These are phyloP conservation scores for Acleris literana DNA, from an alignment of 2,888 invertebrate species.

Conservation along the genomic window DNA sequence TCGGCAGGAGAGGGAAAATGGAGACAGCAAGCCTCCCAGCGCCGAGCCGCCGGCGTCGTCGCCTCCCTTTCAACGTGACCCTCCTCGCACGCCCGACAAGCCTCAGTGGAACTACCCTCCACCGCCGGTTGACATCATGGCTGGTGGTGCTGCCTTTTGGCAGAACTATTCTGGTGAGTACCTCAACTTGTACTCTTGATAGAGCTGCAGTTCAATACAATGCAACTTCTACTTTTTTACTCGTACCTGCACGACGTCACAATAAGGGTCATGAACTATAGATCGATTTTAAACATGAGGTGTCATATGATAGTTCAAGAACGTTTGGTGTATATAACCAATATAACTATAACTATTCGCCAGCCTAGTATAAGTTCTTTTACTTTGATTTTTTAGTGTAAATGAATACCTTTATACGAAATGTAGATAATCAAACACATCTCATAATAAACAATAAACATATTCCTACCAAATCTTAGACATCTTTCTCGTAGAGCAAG, in stretches of 20 bases:
- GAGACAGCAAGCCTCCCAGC: constrained; percentile 77
- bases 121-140: constrained; percentile 89
- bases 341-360: too few species aligned
- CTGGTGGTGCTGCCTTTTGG: constrained; percentile 94
- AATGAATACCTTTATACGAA: too few species aligned
- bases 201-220: not conserved
- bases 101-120: constrained; percentile 83
- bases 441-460: too few species aligned
- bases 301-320: too few species aligned
- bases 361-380: too few species aligned
- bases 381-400: too few species aligned
- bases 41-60: constrained; percentile 73
- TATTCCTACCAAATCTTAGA: too few species aligned
- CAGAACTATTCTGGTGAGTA: constrained; percentile 94
- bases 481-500: constrained; percentile 50
- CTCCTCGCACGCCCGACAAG: constrained; percentile 76
- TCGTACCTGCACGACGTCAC: not conserved
- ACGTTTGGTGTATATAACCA: too few species aligned
- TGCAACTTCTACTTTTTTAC: not conserved
- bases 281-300: too few species aligned
- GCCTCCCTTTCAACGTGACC: constrained; percentile 76
- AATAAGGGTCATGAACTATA: too few species aligned
- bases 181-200: too few species aligned
- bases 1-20: constrained; percentile 73
- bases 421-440: too few species aligned